These are phyloP conservation scores for Drosophila mauritiana DNA, from an alignment of 1,140 invertebrate species.

Conservation along the genomic window DNA sequence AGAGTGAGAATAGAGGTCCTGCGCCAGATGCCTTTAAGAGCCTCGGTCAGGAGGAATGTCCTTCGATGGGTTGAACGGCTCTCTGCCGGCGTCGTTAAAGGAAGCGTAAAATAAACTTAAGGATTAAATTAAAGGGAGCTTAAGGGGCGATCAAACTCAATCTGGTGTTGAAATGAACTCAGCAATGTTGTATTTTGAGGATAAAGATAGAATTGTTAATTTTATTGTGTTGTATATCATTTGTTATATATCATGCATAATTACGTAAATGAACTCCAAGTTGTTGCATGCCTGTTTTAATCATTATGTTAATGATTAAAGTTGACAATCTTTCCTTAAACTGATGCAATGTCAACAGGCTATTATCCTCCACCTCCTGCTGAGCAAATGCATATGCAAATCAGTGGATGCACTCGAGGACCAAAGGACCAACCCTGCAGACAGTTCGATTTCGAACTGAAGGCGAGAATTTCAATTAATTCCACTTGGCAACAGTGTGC, in stretches of 20 bases:
- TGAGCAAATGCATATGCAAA: conserved; percentile 24
- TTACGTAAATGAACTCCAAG: background rate
- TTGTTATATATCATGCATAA: too few relatives aligned
- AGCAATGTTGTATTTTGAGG: background rate
- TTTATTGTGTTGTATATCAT: too few relatives aligned
- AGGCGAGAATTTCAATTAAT: conserved; percentile 70
- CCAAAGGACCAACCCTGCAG: conserved; percentile 1
- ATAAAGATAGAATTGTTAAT: background rate
- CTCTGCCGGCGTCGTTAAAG: background rate
- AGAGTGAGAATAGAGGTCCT: background rate
- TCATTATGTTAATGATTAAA: background rate
- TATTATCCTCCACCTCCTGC: conserved; percentile 10
- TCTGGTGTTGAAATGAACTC: background rate
- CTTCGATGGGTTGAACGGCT: conserved; percentile 5
- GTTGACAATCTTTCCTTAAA: background rate
- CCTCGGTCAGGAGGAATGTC: conserved; percentile 10
- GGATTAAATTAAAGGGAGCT: background rate
- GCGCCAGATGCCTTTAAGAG: conserved; percentile 38
- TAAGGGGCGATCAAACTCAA: background rate
- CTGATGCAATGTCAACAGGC: conserved; percentile 16
- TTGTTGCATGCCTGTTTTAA: conserved; percentile 5
- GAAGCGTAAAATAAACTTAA: background rate
- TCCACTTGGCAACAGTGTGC: conserved; percentile 58
- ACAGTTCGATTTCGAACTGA: conserved; percentile 31
- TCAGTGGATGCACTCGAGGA: background rate